Base-by-base conservation (phyloP, 2,888 invertebrate genomes). In the Drosophila recens region DNA sequence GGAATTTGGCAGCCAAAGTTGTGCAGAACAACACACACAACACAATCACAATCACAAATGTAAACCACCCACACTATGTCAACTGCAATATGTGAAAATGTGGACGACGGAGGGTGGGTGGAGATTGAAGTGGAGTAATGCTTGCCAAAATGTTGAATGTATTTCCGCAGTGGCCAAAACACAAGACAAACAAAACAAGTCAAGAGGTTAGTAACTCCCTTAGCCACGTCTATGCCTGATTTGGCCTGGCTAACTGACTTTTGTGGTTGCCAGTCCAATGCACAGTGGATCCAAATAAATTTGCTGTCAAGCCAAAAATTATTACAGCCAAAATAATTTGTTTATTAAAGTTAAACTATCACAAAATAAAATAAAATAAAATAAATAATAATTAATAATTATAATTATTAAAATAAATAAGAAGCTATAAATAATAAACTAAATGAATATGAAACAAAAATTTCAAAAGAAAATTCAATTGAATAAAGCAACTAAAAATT, bases 71-170 rank as follows among this genome's bases (percentile, higher is more conserved):
- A 52, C 59, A 45, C 48, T 65, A 66, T 34, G 46, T 34, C 74
- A 79, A 74, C 63, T 58, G 51, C 61, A 65, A 70, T 71, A 68
- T 80, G 70, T 53, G 54, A 30, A 9, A 15, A 11, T 40, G 68
- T 48, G 56, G 33, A 3, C 48, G 34, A 9, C 10, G 40, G 11
- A 34, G 9, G 52, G 10, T 38, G 15, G 52, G 10, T 3, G 30
- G 8, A 49, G 17, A 23, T 4, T 13, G 46, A 40, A 17, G 15
- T 15, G 42, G 1, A 20, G 20, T 9, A 30, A 53, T 66, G 74
- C 68, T 85, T 87, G 84, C 85, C 87, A 82, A 79, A 86, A 84
- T 85, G 80, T 76, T 80, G 71, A 80, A 85, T 82, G 80, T 87
- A 76, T 76, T 74, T 82, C 85, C 82, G 84, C 84, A 87, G 79